Percentiles rank a stretch among this genome's conserved stretches.
phyloP scores from a whole-genome alignment of 2,797 vertebrate species.

The Macrochelys suwanniensis region DNA sequence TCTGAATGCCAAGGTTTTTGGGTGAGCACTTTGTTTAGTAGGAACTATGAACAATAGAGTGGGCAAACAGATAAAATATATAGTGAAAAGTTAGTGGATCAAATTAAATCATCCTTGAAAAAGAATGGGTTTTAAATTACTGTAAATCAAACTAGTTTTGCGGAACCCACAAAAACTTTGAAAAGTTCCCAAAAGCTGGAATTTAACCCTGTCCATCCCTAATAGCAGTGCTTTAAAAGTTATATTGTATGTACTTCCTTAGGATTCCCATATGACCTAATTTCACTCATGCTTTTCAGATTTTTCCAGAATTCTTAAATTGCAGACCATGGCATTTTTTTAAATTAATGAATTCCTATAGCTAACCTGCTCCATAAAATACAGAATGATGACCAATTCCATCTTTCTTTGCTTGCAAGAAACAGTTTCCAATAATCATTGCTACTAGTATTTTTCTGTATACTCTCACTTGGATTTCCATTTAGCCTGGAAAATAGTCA shows the following conservation, averaged over 20 bases:
- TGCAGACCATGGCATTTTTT: accelerated
- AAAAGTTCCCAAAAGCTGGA: neutral
- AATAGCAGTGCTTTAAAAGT: neutral
- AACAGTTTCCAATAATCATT: neutral
- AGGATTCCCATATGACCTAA: accelerated
- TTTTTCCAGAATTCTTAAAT: neutral
- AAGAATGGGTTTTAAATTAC: neutral
- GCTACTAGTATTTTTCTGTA: neutral
- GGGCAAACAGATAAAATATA: neutral
- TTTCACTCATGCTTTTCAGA: neutral
- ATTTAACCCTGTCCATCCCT: neutral
- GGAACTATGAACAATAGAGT: neutral
- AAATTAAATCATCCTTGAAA: neutral
- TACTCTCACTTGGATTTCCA: neutral
- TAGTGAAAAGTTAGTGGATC: neutral
- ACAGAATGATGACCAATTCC: neutral
- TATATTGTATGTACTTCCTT: accelerated
- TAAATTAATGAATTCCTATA: neutral
- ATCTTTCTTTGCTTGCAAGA: neutral
- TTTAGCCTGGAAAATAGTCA: neutral
- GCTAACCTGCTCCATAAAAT: neutral
- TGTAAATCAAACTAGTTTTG: neutral
- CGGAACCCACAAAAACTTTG: neutral
- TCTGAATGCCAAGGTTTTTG: neutral
- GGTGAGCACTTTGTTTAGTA: neutral